Percentiles rank a stretch among this genome's conserved stretches.
Conservation (phyloP, 2,113 vertebrate species). For the Serranochromis macrocephalus region DNA sequence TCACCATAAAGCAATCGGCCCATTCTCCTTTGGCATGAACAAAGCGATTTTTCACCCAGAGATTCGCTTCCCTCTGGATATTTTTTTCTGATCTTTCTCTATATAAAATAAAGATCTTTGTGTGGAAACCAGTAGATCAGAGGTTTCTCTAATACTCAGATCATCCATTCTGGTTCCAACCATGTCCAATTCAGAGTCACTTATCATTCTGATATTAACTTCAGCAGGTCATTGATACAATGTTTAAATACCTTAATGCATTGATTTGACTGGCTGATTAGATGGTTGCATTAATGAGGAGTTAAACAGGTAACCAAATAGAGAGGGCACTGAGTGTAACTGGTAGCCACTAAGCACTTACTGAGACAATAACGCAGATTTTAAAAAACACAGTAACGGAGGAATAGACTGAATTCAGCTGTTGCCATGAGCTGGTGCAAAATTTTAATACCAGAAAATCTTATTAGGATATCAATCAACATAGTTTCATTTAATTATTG, state of each 20-base stretch:
- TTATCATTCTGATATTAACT: not conserved
- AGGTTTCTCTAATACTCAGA: not conserved
- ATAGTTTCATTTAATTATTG: not conserved
- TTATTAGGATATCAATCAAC: not conserved
- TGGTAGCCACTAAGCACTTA: not conserved
- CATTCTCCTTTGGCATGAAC: not conserved
- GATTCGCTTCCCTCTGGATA: not conserved
- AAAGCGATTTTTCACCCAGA: not conserved
- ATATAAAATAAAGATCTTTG: not conserved
- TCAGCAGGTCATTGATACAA: not conserved
- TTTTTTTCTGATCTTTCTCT: not conserved
- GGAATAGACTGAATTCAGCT: not conserved
- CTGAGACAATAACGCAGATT: not conserved
- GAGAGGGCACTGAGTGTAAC: not conserved
- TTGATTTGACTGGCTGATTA: not conserved
- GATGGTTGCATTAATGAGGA: not conserved
- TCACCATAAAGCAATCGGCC: not conserved
- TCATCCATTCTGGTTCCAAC: not conserved
- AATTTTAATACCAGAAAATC: not conserved
- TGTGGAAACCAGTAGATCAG: not conserved
- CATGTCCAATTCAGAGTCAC: not conserved
- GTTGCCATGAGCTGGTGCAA: not conserved
- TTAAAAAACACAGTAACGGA: accelerated
- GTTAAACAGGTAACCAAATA: not conserved
- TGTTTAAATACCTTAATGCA: not conserved